A percentile compares a stretch with the other conserved stretches of the same genome.
These are phyloP conservation scores for Abrostola triplasia DNA, from an alignment of 2,888 invertebrate genomes.

Conservation along the genomic window DNA sequence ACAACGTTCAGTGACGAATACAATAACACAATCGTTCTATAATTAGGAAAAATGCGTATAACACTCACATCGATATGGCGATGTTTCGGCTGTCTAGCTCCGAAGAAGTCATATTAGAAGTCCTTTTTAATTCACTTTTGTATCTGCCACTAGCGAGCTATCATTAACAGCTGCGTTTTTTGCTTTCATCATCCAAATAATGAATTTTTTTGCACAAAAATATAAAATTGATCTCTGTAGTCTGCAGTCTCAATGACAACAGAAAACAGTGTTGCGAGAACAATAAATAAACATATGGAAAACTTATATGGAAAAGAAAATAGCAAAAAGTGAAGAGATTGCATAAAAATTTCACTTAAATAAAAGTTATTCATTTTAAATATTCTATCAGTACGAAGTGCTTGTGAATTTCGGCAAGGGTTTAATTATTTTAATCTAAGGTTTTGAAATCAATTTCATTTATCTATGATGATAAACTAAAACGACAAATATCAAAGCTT, in stretches of 20 bases:
- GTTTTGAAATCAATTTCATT: no score
- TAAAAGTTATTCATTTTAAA: no score
- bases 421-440: no score
- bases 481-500: no score
- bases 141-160: slow-evolving; percentile 69
- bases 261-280: slow-evolving; percentile 32
- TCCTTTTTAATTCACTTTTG: slow-evolving; percentile 68
- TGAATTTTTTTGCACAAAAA: slow-evolving; percentile 76
- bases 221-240: slow-evolving; percentile 65
- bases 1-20: slow-evolving; percentile 63
- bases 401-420: no score
- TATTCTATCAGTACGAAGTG: no score
- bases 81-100: slow-evolving; percentile 85
- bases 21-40: slow-evolving; percentile 69
- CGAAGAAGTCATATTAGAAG: slow-evolving; percentile 80
- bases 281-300: slow-evolving; percentile 16
- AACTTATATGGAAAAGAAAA: not conserved
- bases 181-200: slow-evolving; percentile 83
- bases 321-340: no score
- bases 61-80: slow-evolving; percentile 84
- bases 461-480: no score
- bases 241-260: slow-evolving; percentile 51
- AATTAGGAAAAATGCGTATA: slow-evolving; percentile 74
- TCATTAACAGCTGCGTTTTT: slow-evolving; percentile 75
- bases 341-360: no score